Percentiles rank a stretch among this genome's conserved stretches.
These are phyloP conservation scores for Syngnathus scovelli DNA, from an alignment of 2,113 vertebrate genomes.

Conservation along the genomic window DNA sequence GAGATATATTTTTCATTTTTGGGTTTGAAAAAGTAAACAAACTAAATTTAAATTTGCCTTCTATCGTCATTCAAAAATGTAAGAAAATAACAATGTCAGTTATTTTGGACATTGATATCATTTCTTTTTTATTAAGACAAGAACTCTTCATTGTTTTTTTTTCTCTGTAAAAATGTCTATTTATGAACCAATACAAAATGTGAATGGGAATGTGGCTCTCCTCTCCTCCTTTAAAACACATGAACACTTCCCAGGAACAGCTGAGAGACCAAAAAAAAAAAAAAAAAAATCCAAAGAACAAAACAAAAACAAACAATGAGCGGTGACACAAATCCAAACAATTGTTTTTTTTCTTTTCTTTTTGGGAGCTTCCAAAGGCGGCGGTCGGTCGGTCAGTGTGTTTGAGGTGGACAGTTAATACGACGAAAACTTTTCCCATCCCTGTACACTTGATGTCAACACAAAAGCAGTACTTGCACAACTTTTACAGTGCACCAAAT, in stretches of 20 bases:
- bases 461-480: slow-evolving; percentile 73
- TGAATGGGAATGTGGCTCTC: slow-evolving; percentile 78
- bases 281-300: slow-evolving; percentile 30
- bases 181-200: slow-evolving; percentile 84
- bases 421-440: slow-evolving; percentile 55
- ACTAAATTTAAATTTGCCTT: not conserved
- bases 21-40: no score
- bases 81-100: slow-evolving; percentile 48
- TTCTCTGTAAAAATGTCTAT: slow-evolving; percentile 80
- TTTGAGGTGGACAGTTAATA: slow-evolving; percentile 57
- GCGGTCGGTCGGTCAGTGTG: slow-evolving; percentile 20
- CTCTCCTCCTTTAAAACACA: slow-evolving; percentile 76
- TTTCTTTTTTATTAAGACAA: slow-evolving; percentile 82
- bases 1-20: no score
- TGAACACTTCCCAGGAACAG: slow-evolving; percentile 78
- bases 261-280: slow-evolving; percentile 68
- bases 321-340: slow-evolving; percentile 62
- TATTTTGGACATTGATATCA: slow-evolving; percentile 77
- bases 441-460: slow-evolving; percentile 64
- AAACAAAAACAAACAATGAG: slow-evolving; percentile 67
- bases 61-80: not conserved
- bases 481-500: slow-evolving; percentile 74
- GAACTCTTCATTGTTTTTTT: slow-evolving; percentile 73
- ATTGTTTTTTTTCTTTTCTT: slow-evolving; percentile 9
- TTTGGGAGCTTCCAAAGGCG: slow-evolving; percentile 50